A percentile compares a stretch with the other conserved stretches of the same genome.
phyloP scores from a whole-genome alignment of 2,888 invertebrate genomes.

The Meiosimyza platycephala region DNA sequence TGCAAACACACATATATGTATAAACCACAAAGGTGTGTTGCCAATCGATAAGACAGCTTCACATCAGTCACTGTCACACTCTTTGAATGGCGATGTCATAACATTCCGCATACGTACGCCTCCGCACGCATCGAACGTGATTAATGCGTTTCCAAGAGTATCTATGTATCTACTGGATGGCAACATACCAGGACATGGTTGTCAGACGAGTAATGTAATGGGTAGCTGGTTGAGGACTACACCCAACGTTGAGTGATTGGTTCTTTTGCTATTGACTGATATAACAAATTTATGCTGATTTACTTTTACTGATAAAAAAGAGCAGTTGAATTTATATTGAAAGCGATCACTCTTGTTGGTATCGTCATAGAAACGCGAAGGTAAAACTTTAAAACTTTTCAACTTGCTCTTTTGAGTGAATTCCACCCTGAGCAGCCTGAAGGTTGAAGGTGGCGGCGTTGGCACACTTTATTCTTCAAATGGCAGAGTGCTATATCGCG shows the following conservation, averaged over 20 bases:
- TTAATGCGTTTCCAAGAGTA: constrained; percentile 60
- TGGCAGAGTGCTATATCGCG: constrained; percentile 45
- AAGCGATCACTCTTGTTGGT: no score
- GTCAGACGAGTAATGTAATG: no score
- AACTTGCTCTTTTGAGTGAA: neutral
- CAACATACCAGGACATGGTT: neutral
- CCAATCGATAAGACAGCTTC: constrained; percentile 60
- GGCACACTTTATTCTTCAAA: constrained; percentile 28
- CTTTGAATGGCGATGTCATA: constrained; percentile 45
- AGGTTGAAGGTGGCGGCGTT: neutral
- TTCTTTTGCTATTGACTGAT: constrained; percentile 12
- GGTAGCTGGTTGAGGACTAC: neutral
- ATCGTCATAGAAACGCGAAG: no score
- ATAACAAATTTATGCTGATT: no score
- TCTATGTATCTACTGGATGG: constrained; percentile 34
- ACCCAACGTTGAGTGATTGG: constrained; percentile 20
- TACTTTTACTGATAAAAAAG: no score
- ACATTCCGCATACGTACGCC: constrained; percentile 15
- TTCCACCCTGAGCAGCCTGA: no score
- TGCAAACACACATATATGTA: no score
- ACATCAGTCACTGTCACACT: constrained; percentile 66
- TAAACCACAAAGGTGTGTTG: constrained; percentile 39
- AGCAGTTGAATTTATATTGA: no score
- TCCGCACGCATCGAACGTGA: constrained; percentile 53
- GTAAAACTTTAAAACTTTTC: no score